Evolutionary conservation across 2,113 vertebrate genomes (phyloP).

Genomic region (Ifrita kowaldi): DNA sequence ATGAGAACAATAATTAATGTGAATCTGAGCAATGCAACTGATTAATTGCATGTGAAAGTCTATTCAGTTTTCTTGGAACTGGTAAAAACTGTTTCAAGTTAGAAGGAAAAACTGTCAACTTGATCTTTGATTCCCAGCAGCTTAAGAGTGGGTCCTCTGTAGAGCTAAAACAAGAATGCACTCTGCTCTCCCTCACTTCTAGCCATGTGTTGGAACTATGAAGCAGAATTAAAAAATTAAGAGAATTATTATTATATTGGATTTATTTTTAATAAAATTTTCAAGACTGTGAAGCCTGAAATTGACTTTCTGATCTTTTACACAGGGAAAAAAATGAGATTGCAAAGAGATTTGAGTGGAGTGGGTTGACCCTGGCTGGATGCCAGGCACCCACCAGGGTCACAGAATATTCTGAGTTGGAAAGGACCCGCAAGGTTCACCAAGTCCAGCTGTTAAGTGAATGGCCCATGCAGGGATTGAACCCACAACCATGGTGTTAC

Average conservation of each 20-base stretch:
- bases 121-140: background rate
- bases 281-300: background rate
- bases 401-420: background rate
- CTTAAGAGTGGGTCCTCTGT: background rate
- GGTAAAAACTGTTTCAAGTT: background rate
- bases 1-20: background rate
- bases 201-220: background rate
- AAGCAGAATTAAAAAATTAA: background rate
- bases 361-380: background rate
- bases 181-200: background rate
- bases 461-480: accelerated
- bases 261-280: background rate
- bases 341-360: background rate
- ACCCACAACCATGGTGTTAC: accelerated
- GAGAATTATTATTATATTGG: background rate
- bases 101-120: background rate
- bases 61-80: background rate
- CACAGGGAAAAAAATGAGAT: background rate
- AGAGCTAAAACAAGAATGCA: background rate
- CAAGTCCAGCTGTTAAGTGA: background rate
- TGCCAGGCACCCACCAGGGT: background rate
- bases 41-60: background rate
- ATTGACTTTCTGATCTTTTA: background rate
- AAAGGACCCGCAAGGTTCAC: no score
- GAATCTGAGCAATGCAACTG: background rate